These are phyloP conservation scores for Apogon talboti DNA, from an alignment of 2,797 vertebrate genomes.

Conservation along the genomic window DNA sequence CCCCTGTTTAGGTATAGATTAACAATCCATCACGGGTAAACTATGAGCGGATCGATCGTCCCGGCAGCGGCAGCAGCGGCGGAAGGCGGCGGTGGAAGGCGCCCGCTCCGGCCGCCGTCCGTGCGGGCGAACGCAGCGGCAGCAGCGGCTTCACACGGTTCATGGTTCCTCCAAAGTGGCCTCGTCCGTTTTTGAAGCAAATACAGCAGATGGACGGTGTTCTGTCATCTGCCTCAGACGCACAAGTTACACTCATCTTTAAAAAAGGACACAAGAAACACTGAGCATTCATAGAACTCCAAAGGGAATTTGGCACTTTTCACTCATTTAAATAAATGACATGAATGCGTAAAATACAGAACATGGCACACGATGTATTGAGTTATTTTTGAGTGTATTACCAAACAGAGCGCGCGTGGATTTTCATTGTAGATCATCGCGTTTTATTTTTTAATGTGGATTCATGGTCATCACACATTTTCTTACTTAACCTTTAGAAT, in stretches of 20 bases:
- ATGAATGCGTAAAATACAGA: conserved; percentile 9
- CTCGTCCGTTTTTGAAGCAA: conserved; percentile 24
- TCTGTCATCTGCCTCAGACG: background rate
- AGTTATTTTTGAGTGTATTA: conserved; percentile 13
- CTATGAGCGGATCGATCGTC: conserved; percentile 33
- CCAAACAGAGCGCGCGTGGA: background rate
- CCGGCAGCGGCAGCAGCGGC: background rate
- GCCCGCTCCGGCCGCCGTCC: background rate
- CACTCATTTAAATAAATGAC: background rate
- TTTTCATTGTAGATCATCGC: conserved; percentile 16
- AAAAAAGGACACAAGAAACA: background rate
- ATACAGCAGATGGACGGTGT: conserved; percentile 23
- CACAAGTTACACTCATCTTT: conserved; percentile 6
- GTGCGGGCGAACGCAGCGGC: conserved; percentile 24
- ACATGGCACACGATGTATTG: background rate
- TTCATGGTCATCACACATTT: background rate
- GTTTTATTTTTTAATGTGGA: background rate
- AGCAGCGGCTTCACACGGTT: conserved; percentile 15
- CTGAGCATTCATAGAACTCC: background rate
- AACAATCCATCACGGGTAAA: conserved; percentile 17
- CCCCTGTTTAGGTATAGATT: conserved; percentile 13
- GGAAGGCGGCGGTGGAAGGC: conserved; percentile 11
- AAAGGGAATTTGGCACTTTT: conserved; percentile 2
- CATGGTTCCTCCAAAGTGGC: conserved; percentile 43
- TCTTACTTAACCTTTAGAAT: no score